Evolutionary conservation across 2,113 vertebrate genomes (phyloP).

Genomic region (Solea senegalensis): DNA sequence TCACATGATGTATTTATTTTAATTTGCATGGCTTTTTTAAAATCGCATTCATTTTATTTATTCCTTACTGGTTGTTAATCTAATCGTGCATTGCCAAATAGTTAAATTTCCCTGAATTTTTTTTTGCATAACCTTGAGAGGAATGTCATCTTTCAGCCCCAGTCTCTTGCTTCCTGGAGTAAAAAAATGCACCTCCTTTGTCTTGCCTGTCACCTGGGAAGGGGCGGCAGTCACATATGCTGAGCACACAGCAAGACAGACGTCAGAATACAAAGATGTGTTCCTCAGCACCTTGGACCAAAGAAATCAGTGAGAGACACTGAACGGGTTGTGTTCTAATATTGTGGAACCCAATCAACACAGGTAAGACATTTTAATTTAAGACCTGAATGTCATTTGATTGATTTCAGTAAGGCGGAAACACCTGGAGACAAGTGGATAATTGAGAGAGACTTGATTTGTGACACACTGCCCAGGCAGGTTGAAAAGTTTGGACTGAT

Average conservation of each 20-base stretch:
- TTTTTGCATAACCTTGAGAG: too few species aligned
- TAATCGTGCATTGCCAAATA: too few species aligned
- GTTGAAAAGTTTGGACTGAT: neutral
- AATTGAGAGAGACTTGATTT: slow-evolving; percentile 11
- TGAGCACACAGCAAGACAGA: slow-evolving; percentile 6
- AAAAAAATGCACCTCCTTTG: neutral
- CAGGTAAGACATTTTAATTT: slow-evolving; percentile 55
- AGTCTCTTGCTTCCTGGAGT: neutral
- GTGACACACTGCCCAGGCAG: neutral
- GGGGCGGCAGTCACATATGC: slow-evolving; percentile 11
- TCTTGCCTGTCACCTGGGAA: slow-evolving; percentile 29
- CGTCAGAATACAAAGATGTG: slow-evolving; percentile 9
- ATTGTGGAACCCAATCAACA: neutral
- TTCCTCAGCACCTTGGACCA: neutral
- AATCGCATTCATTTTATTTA: too few species aligned
- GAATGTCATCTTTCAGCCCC: too few species aligned
- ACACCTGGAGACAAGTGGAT: slow-evolving; percentile 32
- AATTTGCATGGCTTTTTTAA: too few species aligned
- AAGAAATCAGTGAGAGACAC: slow-evolving; percentile 1
- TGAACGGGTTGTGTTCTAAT: neutral
- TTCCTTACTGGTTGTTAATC: too few species aligned
- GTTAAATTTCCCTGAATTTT: too few species aligned
- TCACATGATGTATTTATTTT: too few species aligned
- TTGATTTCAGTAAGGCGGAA: neutral
- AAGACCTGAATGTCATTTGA: neutral